Percentiles rank a stretch among this genome's conserved stretches.
Conservation (phyloP, 2,797 vertebrate species). For the Knipowitschia caucasica region DNA sequence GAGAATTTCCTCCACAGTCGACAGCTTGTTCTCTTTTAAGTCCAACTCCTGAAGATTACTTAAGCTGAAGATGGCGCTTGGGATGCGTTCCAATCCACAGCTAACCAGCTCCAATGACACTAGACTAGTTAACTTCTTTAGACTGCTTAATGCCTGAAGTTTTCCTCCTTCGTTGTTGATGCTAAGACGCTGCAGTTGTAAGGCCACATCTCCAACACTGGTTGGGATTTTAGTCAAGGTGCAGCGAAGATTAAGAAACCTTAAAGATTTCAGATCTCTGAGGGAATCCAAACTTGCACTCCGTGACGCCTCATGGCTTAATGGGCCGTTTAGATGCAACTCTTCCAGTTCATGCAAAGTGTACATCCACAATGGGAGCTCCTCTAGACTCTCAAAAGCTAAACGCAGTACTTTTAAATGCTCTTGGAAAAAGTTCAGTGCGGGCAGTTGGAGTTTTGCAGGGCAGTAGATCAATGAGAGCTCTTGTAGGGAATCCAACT, state of each 20-base stretch:
- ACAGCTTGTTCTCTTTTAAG: conserved; percentile 84
- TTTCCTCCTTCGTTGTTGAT: conserved; percentile 81
- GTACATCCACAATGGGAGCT: conserved; percentile 86
- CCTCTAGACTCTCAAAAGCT: conserved; percentile 77
- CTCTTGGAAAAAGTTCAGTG: conserved; percentile 78
- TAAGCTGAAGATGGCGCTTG: conserved; percentile 86
- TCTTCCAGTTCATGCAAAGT: conserved; percentile 80
- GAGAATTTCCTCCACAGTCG: conserved; percentile 87
- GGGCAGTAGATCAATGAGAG: conserved; percentile 80
- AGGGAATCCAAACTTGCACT: conserved; percentile 77
- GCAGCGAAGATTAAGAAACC: conserved; percentile 74
- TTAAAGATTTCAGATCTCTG: conserved; percentile 80
- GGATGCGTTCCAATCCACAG: conserved; percentile 85
- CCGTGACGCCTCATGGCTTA: conserved; percentile 76
- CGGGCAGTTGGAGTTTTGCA: conserved; percentile 79
- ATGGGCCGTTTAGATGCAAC: conserved; percentile 79
- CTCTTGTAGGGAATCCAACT: conserved; percentile 80
- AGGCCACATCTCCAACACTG: conserved; percentile 73
- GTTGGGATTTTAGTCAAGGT: conserved; percentile 83
- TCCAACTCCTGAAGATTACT: conserved; percentile 83
- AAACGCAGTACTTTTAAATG: conserved; percentile 79
- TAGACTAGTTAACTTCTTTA: conserved; percentile 82
- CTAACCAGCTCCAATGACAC: conserved; percentile 80
- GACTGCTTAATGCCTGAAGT: conserved; percentile 80
- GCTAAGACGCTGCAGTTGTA: conserved; percentile 77